Evolutionary conservation across 2,797 vertebrate species (phyloP), one percentile per base, ranked within the genome.

Genomic region (Leontopithecus rosalia): DNA sequence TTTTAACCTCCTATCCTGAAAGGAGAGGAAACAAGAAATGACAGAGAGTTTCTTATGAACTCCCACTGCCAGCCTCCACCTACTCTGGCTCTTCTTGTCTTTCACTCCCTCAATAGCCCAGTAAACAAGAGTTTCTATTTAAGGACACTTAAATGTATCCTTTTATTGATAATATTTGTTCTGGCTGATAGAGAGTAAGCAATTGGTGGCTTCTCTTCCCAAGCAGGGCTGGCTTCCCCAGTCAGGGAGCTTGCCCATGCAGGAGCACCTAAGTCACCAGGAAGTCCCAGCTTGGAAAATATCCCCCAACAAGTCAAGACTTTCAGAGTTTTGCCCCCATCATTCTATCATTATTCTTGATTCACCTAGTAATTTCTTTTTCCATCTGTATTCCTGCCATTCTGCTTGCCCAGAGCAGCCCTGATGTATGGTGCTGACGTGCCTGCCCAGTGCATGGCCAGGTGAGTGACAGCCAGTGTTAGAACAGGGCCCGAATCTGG

Each of bases 121-220:
- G 73, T 86, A 94, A 95, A 97, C 88, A 97, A 97, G 70, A 72
- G 79, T 87, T 61, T 86, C 81, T 89, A 30, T 91, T 90, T 15
- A 92, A 88, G 43, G 64, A 94, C 36, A 61, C 76, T 95, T 88
- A 96, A 97, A 58, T 81, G 72, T 95, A 92, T 97, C 89, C 55
- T 93, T 97, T 96, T 84, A 85, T 72, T 82, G 72, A 82, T 39
- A 19, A 75, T 88, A 88, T 94, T 93, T 92, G 52, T 80, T 73
- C 80, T 43, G 88, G 41, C 94, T 96, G 24, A 75, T 77, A 80
- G 83, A 67, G 70, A 90, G 36, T 81, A 46, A 67, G 80, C 94
- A 80, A 26, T 82, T 97, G 9, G 79, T 41, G 33, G 14, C 39
- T 61, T 79, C 14, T 82, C n/a, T 82, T 86, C 48, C 81, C 72